Evolutionary conservation across 2,797 vertebrate species (phyloP).

Genomic region (Taenioides sp.): DNA sequence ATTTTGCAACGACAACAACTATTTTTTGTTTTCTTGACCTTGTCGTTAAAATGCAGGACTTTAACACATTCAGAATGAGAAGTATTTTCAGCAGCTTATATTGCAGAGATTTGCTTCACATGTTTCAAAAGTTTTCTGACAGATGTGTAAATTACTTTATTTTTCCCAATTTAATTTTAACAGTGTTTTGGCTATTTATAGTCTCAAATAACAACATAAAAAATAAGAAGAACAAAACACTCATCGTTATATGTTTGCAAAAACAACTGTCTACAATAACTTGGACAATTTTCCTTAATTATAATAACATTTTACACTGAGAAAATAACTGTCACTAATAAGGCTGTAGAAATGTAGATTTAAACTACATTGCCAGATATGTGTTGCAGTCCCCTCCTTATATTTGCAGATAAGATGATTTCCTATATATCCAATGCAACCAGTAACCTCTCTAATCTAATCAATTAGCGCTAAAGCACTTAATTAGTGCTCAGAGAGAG

Average conservation of each 20-base stretch:
- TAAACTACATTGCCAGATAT: not conserved
- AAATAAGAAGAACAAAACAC: not conserved
- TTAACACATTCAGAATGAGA: not conserved
- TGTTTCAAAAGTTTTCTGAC: not conserved
- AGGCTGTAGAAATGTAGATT: not conserved
- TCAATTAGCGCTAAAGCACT: slow-evolving; percentile 38
- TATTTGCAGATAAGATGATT: not conserved
- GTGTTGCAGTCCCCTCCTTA: not conserved
- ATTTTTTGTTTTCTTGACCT: not conserved
- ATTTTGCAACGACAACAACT: not conserved
- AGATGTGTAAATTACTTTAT: not conserved
- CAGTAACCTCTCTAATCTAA: slow-evolving; percentile 27
- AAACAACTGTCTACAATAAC: not conserved
- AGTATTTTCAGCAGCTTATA: not conserved
- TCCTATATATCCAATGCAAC: slow-evolving; percentile 23
- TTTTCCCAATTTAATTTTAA: not conserved
- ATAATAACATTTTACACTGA: not conserved
- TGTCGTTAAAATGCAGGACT: not conserved
- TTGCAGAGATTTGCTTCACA: not conserved
- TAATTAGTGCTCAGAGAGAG: slow-evolving; percentile 33
- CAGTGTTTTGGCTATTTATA: not conserved
- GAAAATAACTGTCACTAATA: not conserved
- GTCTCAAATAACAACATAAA: not conserved
- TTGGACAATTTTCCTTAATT: not conserved
- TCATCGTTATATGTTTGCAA: not conserved